These are phyloP conservation scores for Oryzias woworae DNA, from an alignment of 2,113 vertebrate species.

Conservation along the genomic window DNA sequence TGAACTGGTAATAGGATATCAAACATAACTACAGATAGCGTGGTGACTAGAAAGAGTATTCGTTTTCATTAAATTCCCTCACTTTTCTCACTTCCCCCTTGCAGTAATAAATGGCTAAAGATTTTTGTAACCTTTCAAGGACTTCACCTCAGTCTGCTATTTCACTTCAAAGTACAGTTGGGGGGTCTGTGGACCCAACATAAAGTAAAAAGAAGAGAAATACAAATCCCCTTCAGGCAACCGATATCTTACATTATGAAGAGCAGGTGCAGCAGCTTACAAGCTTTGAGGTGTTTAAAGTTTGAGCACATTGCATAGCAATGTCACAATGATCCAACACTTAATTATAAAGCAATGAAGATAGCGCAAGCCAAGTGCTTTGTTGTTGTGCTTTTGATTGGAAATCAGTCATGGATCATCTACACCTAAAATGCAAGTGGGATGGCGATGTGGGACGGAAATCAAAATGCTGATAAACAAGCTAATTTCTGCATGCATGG, in stretches of 20 bases:
- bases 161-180: constrained; percentile 45
- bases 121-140: constrained; percentile 74
- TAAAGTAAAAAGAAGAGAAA: constrained; percentile 11
- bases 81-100: constrained; percentile 49
- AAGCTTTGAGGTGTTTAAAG: constrained; percentile 66
- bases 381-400: constrained; percentile 65
- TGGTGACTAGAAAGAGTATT: constrained; percentile 68
- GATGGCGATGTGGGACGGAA: constrained; percentile 56
- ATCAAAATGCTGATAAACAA: constrained; percentile 77
- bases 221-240: constrained; percentile 62
- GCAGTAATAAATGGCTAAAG: constrained; percentile 69
- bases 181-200: constrained; percentile 19
- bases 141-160: constrained; percentile 50
- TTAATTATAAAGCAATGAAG: constrained; percentile 69
- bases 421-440: constrained; percentile 73
- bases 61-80: constrained; percentile 72
- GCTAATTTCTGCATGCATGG: constrained; percentile 65
- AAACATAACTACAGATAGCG: constrained; percentile 73
- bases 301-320: constrained; percentile 52
- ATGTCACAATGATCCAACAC: constrained; percentile 59
- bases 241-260: constrained; percentile 27
- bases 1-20: constrained; percentile 74
- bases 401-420: constrained; percentile 78
- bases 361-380: constrained; percentile 54
- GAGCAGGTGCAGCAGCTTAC: constrained; percentile 31